Conservation (phyloP, 2,888 invertebrate species). For the Amblyjoppa proteus region DNA sequence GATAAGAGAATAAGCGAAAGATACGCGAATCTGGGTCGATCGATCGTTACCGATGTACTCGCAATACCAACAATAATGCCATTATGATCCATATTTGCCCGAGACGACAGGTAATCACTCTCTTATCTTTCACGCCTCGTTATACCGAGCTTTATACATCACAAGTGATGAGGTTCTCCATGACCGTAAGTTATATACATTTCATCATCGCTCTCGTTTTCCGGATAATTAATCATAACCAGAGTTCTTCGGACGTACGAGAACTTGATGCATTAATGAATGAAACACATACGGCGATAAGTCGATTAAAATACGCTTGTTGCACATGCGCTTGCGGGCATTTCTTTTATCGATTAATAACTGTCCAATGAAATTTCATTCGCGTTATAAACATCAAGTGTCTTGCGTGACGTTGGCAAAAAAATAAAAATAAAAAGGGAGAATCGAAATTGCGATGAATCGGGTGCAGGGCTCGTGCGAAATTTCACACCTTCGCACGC, state of each 20-base stretch:
- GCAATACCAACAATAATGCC: neutral
- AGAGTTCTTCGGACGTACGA: neutral
- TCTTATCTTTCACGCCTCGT: slow-evolving; percentile 33
- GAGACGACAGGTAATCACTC: slow-evolving; percentile 32
- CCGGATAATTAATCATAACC: slow-evolving; percentile 45
- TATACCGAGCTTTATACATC: neutral
- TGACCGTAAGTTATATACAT: slow-evolving; percentile 10
- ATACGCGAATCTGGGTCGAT: neutral
- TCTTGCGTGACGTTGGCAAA: slow-evolving; percentile 57
- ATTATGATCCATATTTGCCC: slow-evolving; percentile 14
- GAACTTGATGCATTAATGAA: slow-evolving; percentile 36
- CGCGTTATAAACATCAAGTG: slow-evolving; percentile 8
- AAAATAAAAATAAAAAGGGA: neutral
- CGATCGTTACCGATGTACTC: neutral
- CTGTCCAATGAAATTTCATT: slow-evolving; percentile 55
- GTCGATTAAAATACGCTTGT: slow-evolving; percentile 55
- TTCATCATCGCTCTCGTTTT: slow-evolving; percentile 31
- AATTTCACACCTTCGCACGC: slow-evolving; percentile 62
- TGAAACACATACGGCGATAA: slow-evolving; percentile 29
- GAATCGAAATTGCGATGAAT: slow-evolving; percentile 33
- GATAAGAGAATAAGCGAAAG: neutral
- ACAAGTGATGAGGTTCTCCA: slow-evolving; percentile 1
- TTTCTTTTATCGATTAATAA: slow-evolving; percentile 61
- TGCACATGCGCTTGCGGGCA: slow-evolving; percentile 47
- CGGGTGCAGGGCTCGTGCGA: slow-evolving; percentile 50